Conservation (phyloP, 2,797 vertebrate genomes). For the Microctenopoma steveboyesi region DNA sequence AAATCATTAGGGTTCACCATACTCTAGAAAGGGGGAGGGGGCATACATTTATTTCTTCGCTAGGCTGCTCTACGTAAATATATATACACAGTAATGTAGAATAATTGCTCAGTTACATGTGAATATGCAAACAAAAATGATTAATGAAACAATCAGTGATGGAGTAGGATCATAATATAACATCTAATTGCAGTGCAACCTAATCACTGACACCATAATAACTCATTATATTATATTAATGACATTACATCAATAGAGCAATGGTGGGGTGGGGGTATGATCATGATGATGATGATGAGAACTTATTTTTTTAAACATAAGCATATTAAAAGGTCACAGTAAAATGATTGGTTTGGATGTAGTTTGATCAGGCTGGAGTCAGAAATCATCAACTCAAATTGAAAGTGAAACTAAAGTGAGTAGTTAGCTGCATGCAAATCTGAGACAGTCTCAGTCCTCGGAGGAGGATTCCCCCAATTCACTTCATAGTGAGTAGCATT, state of each 20-base stretch:
- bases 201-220: constrained; percentile 76
- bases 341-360: constrained; percentile 62
- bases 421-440: constrained; percentile 46
- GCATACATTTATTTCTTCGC: constrained; percentile 7
- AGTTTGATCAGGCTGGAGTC: constrained; percentile 56
- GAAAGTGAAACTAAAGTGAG: constrained; percentile 54
- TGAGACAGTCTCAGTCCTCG: constrained; percentile 53
- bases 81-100: constrained; percentile 7
- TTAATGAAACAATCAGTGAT: constrained; percentile 59
- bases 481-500: constrained; percentile 71
- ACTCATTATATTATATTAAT: constrained; percentile 74
- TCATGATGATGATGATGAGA: constrained; percentile 40
- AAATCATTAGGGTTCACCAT: constrained; percentile 7
- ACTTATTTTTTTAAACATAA: constrained; percentile 25
- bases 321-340: constrained; percentile 66
- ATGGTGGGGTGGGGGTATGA: neutral
- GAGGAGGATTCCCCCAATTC: constrained; percentile 77
- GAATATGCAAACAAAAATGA: constrained; percentile 66
- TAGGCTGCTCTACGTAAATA: constrained; percentile 19
- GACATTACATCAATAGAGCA: constrained; percentile 44
- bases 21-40: neutral
- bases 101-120: constrained; percentile 47
- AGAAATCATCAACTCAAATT: constrained; percentile 57
- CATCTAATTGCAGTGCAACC: constrained; percentile 65
- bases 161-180: constrained; percentile 46